Conservation (phyloP, 1,140 invertebrate species). For the Coptotermes formosanus region DNA sequence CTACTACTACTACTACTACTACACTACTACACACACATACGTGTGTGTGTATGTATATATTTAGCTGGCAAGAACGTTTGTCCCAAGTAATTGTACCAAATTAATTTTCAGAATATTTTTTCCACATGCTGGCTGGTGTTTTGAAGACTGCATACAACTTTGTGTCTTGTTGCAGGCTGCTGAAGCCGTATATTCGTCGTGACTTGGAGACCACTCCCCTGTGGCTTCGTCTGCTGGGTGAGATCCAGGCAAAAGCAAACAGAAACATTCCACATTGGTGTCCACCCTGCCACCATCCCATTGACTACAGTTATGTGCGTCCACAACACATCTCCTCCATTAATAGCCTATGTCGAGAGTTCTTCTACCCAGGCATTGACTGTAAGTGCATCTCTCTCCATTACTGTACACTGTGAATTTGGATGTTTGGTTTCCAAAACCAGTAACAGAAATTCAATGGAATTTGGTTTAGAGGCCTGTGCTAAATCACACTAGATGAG, state of each 20-base stretch:
- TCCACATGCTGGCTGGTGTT: not conserved
- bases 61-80: too few relatives aligned
- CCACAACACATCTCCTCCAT: slow-evolving; percentile 85
- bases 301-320: slow-evolving; percentile 80
- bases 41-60: too few relatives aligned
- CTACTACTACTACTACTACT: too few relatives aligned
- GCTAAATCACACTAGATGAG: too few relatives aligned
- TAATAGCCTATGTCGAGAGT: slow-evolving; percentile 76
- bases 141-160: not conserved
- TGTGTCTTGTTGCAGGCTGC: slow-evolving; percentile 54
- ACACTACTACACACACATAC: too few relatives aligned
- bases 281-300: slow-evolving; percentile 49
- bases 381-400: slow-evolving; percentile 55
- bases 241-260: slow-evolving; percentile 64
- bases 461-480: too few relatives aligned
- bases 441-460: too few relatives aligned
- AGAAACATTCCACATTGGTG: slow-evolving; percentile 54
- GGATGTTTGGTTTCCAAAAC: too few relatives aligned
- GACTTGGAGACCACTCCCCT: slow-evolving; percentile 62
- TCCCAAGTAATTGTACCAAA: too few relatives aligned
- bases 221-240: slow-evolving; percentile 70
- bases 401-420: too few relatives aligned
- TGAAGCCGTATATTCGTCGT: slow-evolving; percentile 76
- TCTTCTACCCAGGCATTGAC: slow-evolving; percentile 91
- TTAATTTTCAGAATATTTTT: too few relatives aligned